Conservation (phyloP, 2,888 invertebrate genomes). For the Heliconius cydno region DNA sequence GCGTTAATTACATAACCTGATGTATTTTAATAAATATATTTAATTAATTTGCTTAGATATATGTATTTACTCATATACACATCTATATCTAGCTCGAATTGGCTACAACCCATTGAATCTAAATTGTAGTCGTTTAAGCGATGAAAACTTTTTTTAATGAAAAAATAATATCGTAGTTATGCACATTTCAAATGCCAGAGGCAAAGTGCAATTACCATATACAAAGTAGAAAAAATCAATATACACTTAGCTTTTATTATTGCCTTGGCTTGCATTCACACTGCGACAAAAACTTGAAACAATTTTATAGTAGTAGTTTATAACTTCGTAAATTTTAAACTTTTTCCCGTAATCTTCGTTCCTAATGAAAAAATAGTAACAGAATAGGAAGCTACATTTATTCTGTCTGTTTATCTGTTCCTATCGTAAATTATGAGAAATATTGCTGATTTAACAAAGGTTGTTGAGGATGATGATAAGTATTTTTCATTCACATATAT, state of each 20-base stretch:
- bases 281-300: conserved; percentile 3
- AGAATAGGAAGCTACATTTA: too few species aligned
- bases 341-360: not conserved
- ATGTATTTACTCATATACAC: not conserved
- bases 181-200: conserved; percentile 24
- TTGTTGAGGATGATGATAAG: too few species aligned
- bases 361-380: too few species aligned
- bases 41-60: not conserved
- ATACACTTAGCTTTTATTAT: conserved; percentile 17
- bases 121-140: not conserved
- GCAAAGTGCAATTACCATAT: conserved; percentile 22
- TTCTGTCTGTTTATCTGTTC: not conserved
- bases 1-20: not conserved
- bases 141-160: not conserved
- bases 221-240: conserved; percentile 25
- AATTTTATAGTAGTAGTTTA: not conserved
- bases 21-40: not conserved
- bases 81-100: too few species aligned
- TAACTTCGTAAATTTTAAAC: not conserved
- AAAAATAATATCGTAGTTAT: conserved; percentile 9
- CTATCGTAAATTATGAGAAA: too few species aligned
- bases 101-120: too few species aligned
- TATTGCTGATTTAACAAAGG: too few species aligned
- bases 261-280: conserved; percentile 8
- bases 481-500: too few species aligned